Percentiles rank a stretch among this genome's conserved stretches.
These are phyloP conservation scores for Camponotus floridanus DNA, from an alignment of 1,140 invertebrate genomes.

Conservation along the genomic window DNA sequence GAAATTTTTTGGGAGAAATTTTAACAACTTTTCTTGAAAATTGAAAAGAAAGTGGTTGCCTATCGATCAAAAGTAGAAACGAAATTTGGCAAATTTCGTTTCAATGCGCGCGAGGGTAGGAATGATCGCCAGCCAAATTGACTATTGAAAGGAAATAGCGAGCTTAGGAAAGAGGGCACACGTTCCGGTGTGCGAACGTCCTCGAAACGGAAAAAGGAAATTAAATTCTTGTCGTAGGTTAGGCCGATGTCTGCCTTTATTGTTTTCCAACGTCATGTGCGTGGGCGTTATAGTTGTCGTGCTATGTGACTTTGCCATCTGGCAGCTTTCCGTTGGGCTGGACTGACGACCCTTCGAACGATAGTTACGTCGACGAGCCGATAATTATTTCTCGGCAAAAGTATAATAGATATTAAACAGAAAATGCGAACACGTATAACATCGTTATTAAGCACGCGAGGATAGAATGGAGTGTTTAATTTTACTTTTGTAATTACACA, in stretches of 20 bases:
- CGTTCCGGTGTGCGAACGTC: slow-evolving; percentile 52
- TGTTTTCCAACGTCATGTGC: slow-evolving; percentile 53
- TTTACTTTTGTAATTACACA: background rate
- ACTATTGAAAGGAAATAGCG: slow-evolving; percentile 70
- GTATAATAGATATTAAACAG: slow-evolving; percentile 7
- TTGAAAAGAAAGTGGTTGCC: background rate
- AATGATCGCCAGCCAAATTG: slow-evolving; percentile 72
- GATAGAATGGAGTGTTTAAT: background rate
- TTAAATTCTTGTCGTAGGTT: slow-evolving; percentile 78
- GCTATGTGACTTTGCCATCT: slow-evolving; percentile 23
- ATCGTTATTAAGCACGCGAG: slow-evolving; percentile 18
- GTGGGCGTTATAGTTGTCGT: slow-evolving; percentile 50
- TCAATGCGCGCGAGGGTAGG: slow-evolving; percentile 26
- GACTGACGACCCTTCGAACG: slow-evolving; percentile 6
- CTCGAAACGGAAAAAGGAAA: slow-evolving; percentile 75
- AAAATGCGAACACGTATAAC: background rate
- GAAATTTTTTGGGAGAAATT: slow-evolving; percentile 4
- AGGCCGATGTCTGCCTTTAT: slow-evolving; percentile 56
- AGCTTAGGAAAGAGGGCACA: slow-evolving; percentile 39
- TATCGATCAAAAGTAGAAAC: slow-evolving; percentile 40
- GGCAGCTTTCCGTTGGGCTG: slow-evolving; percentile 12
- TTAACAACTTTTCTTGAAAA: background rate
- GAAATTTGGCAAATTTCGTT: slow-evolving; percentile 48
- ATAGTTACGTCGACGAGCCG: slow-evolving; percentile 17
- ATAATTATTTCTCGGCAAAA: slow-evolving; percentile 46